Evolutionary conservation across 1,140 invertebrate species (phyloP).

Genomic region (Drosophila subobscura): DNA sequence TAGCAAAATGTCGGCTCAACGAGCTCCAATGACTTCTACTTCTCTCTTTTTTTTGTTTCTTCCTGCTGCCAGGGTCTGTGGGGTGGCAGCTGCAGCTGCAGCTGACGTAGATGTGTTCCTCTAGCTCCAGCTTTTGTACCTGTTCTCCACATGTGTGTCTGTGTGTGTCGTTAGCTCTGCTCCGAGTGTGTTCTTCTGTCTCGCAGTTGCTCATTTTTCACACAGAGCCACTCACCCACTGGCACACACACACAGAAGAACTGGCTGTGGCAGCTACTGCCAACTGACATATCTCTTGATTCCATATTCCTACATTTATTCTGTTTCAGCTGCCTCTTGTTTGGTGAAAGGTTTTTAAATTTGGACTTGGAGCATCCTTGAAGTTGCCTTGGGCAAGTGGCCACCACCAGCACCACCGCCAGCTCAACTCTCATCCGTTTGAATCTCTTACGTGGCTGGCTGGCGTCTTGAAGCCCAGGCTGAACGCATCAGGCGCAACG

Average conservation of each 20-base stretch:
- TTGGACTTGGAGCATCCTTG: conserved; percentile 51
- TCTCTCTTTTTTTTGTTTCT: neutral
- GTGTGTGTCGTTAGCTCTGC: conserved; percentile 14
- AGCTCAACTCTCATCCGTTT: conserved; percentile 4
- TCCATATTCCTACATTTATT: conserved; percentile 38
- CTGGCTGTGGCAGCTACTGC: conserved; percentile 5
- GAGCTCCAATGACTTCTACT: conserved; percentile 9
- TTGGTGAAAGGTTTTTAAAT: conserved; percentile 59
- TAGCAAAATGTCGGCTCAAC: conserved; percentile 54
- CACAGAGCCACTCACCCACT: neutral
- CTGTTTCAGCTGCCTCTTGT: conserved; percentile 1
- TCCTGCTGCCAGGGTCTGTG: conserved; percentile 1
- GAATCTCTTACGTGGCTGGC: conserved; percentile 34
- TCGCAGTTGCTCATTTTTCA: conserved; percentile 57
- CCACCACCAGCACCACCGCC: conserved; percentile 26
- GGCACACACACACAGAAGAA: conserved; percentile 2
- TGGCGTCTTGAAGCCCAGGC: conserved; percentile 34
- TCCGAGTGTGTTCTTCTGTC: conserved; percentile 12
- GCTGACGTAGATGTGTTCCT: conserved; percentile 39
- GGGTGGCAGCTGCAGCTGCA: neutral
- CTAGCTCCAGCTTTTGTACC: conserved; percentile 50
- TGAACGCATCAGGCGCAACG: conserved; percentile 54
- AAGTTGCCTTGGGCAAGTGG: conserved; percentile 58
- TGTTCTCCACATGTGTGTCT: conserved; percentile 34
- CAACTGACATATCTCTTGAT: conserved; percentile 47